Conservation (phyloP, 35 echinoderm and acorn worm genomes). For the Holothuria glaberrima region DNA sequence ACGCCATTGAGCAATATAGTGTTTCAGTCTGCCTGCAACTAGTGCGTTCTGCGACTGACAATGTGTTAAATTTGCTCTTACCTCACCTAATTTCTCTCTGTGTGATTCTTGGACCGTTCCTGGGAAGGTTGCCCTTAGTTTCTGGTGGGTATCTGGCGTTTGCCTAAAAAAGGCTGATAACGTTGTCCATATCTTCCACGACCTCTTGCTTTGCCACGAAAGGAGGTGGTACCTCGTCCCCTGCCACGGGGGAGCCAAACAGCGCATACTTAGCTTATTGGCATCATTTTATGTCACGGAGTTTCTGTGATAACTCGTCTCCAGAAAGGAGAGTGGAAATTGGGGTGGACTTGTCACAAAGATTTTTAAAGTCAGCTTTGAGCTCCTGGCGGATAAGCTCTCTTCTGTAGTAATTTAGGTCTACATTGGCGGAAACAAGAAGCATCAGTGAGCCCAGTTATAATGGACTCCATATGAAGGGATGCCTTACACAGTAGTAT, state of each 20-base stretch:
- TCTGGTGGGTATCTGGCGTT: background rate
- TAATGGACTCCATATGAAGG: background rate
- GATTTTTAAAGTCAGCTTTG: conserved; percentile 30
- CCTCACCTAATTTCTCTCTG: too few species aligned
- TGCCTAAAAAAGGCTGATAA: conserved; percentile 26
- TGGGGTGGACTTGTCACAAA: conserved; percentile 20
- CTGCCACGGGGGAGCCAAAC: background rate
- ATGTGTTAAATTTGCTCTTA: too few species aligned
- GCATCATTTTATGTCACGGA: conserved; percentile 1
- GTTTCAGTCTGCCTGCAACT: conserved; percentile 4
- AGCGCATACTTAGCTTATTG: conserved; percentile 20
- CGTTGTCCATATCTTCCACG: background rate
- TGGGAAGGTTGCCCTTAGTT: conserved; percentile 4
- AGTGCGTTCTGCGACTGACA: too few species aligned
- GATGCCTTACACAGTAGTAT: background rate
- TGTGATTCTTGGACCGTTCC: conserved; percentile 18
- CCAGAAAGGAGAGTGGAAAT: conserved; percentile 17
- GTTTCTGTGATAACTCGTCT: conserved; percentile 29
- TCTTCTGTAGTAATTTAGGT: conserved; percentile 17
- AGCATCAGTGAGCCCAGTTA: conserved; percentile 28
- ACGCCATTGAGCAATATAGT: conserved; percentile 17
- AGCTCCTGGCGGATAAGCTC: conserved; percentile 38
- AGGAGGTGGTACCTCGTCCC: background rate
- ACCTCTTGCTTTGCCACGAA: conserved; percentile 7
- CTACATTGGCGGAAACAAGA: conserved; percentile 22